Evolutionary conservation across 2,888 invertebrate genomes (phyloP).

Genomic region (Plebejus anna): DNA sequence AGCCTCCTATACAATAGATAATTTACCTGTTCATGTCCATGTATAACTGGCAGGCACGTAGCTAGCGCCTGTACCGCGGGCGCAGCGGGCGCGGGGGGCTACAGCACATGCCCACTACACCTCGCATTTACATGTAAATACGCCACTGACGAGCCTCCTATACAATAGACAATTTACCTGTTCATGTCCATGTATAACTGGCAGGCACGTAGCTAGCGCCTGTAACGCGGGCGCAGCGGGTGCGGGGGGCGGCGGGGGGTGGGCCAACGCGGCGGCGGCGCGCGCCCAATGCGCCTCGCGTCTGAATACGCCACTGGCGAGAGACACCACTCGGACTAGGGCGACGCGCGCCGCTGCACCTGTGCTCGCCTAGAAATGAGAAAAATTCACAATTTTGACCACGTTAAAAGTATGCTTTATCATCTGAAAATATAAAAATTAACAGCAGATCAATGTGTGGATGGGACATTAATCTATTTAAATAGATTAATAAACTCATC

Average conservation of each 20-base stretch:
- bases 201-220: slow-evolving; percentile 52
- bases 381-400: no score
- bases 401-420: no score
- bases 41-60: slow-evolving; percentile 51
- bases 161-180: no score
- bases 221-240: slow-evolving; percentile 45
- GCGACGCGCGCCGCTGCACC: slow-evolving; percentile 60
- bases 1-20: slow-evolving; percentile 28
- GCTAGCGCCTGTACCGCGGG: slow-evolving; percentile 54
- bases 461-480: no score
- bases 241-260: slow-evolving; percentile 47
- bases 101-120: slow-evolving; percentile 49
- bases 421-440: no score
- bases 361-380: slow-evolving; percentile 50
- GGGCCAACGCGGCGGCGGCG: slow-evolving; percentile 47
- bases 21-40: slow-evolving; percentile 30
- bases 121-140: slow-evolving; percentile 46
- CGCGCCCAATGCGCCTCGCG: slow-evolving; percentile 49
- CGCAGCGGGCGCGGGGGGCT: slow-evolving; percentile 39
- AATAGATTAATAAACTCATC: no score
- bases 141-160: slow-evolving; percentile 42
- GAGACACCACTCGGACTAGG: slow-evolving; percentile 50
- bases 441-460: no score
- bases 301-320: slow-evolving; percentile 50
- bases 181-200: slow-evolving; percentile 45